Percentiles rank a stretch among this genome's conserved stretches.
These are phyloP conservation scores for Aphaenogaster rudis DNA, from an alignment of 1,140 invertebrate genomes.

Conservation along the genomic window DNA sequence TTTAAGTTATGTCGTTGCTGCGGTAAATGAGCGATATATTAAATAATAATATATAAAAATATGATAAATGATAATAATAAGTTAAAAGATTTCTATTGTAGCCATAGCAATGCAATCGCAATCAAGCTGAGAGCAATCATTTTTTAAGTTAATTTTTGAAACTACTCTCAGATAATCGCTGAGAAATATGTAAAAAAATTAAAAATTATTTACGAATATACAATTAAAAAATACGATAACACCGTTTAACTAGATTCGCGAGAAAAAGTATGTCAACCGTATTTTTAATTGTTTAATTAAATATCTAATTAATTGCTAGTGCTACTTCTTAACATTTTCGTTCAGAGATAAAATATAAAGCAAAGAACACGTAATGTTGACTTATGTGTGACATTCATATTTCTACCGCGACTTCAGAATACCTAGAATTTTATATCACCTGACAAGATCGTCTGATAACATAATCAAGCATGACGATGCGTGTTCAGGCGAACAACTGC, in stretches of 20 bases:
- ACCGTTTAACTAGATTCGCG: background rate
- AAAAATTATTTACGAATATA: background rate
- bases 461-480: constrained; percentile 21
- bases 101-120: background rate
- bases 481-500: background rate
- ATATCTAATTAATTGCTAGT: background rate
- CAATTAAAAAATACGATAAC: background rate
- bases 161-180: background rate
- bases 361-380: background rate
- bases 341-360: background rate
- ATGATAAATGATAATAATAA: background rate
- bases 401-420: background rate
- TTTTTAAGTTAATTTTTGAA: background rate
- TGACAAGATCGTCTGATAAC: constrained; percentile 1
- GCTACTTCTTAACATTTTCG: background rate
- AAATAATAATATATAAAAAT: background rate
- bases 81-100: background rate
- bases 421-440: constrained; percentile 10
- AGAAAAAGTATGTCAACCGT: background rate
- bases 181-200: constrained; percentile 3
- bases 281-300: background rate
- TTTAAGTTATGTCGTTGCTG: too few species aligned
- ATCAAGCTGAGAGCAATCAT: background rate
- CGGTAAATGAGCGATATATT: background rate
- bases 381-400: background rate